Evolutionary conservation across 2,113 vertebrate genomes (phyloP).

Genomic region (Hymenochirus boettgeri): DNA sequence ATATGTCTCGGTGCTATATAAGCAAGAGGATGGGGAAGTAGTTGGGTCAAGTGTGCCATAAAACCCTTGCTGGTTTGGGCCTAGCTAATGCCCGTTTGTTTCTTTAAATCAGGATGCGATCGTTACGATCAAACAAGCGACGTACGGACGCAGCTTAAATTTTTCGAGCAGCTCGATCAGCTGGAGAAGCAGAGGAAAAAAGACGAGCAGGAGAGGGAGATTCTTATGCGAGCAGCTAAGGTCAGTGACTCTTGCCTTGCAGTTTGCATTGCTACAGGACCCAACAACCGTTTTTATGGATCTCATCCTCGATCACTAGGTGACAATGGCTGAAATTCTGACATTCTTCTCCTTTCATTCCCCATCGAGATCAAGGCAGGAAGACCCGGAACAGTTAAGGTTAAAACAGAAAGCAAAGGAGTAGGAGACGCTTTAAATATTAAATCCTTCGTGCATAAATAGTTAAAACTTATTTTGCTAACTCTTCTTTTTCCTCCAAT

Average conservation of each 20-base stretch:
- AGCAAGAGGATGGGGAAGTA: no score
- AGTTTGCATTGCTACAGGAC: no score
- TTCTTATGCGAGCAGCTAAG: constrained; percentile 91
- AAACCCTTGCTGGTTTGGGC: no score
- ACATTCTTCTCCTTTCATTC: constrained; percentile 24
- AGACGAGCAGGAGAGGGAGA: constrained; percentile 89
- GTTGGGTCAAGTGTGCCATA: no score
- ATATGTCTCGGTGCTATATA: no score
- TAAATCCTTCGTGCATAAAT: no score
- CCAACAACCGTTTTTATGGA: no score
- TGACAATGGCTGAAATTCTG: no score
- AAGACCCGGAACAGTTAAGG: constrained; percentile 85
- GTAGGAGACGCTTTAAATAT: constrained; percentile 43
- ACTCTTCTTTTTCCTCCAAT: constrained; percentile 20
- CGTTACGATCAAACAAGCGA: constrained; percentile 81
- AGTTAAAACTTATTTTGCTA: neutral
- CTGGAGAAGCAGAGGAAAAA: constrained; percentile 91
- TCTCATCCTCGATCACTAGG: no score
- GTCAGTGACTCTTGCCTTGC: constrained; percentile 63
- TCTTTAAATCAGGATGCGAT: constrained; percentile 83
- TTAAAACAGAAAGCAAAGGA: constrained; percentile 92
- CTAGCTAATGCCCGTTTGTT: no score
- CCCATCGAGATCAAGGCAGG: constrained; percentile 79
- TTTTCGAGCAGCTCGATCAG: constrained; percentile 93
- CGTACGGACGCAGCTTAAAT: constrained; percentile 88